Conservation (phyloP, 2,797 vertebrate genomes). For the Diplodus puntazzo region DNA sequence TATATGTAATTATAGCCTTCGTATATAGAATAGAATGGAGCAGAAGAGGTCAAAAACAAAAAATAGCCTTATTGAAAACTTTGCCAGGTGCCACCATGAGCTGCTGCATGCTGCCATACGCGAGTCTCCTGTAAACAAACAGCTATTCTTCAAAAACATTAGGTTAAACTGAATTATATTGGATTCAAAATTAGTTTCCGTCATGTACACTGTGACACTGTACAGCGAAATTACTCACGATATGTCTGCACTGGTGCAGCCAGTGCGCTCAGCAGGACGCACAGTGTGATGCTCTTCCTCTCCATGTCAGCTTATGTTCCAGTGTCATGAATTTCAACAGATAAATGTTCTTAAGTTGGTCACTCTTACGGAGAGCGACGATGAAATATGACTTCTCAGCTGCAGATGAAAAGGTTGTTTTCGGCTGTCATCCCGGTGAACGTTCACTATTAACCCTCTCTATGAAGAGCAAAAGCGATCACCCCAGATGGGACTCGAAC, state of each 20-base stretch:
- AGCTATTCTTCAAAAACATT: background rate
- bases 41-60: background rate
- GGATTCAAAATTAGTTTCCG: background rate
- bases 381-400: fast-evolving
- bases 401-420: fast-evolving
- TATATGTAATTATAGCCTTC: too few species aligned
- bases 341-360: background rate
- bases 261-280: conserved; percentile 57
- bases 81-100: background rate
- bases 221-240: conserved; percentile 65
- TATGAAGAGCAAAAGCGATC: background rate
- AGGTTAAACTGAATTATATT: background rate
- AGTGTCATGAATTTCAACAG: background rate
- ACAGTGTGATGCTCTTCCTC: conserved; percentile 29
- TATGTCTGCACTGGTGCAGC: conserved; percentile 54
- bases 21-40: background rate
- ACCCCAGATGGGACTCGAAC: conserved; percentile 78
- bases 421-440: background rate
- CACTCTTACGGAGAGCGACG: background rate
- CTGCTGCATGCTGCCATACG: background rate
- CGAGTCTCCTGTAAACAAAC: background rate
- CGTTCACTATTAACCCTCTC: fast-evolving
- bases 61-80: background rate
- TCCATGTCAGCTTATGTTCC: too few species aligned
- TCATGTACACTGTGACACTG: background rate